phyloP scores from a whole-genome alignment of 2,888 invertebrate species.

The Drosophila affinis region DNA sequence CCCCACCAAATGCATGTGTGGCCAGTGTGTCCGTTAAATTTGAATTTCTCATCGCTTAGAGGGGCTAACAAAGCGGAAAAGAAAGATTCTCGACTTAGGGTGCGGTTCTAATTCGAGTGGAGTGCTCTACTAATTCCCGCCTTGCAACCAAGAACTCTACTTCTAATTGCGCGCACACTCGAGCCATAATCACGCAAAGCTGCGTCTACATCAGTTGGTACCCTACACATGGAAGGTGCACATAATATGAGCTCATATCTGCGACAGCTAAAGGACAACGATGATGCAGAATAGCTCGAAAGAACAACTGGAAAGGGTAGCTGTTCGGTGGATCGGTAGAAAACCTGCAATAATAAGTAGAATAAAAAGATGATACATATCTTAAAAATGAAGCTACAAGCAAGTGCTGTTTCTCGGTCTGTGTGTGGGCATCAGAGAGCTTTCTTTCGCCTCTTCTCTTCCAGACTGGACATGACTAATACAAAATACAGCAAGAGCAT shows the following conservation, averaged over 20 bases:
- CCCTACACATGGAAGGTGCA: neutral
- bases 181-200: conserved; percentile 33
- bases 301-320: too few relatives aligned
- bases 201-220: neutral
- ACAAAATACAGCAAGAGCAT: conserved; percentile 34
- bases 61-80: conserved; percentile 66
- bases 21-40: conserved; percentile 50
- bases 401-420: neutral
- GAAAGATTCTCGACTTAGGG: conserved; percentile 34
- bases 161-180: conserved; percentile 38
- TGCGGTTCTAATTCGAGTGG: conserved; percentile 63
- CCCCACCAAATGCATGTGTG: conserved; percentile 48
- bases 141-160: conserved; percentile 18
- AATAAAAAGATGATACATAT: neutral
- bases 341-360: neutral
- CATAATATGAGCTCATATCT: neutral
- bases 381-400: too few relatives aligned
- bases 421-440: neutral
- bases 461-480: neutral
- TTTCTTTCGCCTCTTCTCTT: neutral
- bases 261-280: neutral
- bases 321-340: too few relatives aligned
- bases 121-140: conserved; percentile 64
- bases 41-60: conserved; percentile 52
- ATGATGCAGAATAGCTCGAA: neutral